Evolutionary conservation across 2,113 vertebrate species (phyloP).

Genomic region (Petrocephalus microphthalmus): DNA sequence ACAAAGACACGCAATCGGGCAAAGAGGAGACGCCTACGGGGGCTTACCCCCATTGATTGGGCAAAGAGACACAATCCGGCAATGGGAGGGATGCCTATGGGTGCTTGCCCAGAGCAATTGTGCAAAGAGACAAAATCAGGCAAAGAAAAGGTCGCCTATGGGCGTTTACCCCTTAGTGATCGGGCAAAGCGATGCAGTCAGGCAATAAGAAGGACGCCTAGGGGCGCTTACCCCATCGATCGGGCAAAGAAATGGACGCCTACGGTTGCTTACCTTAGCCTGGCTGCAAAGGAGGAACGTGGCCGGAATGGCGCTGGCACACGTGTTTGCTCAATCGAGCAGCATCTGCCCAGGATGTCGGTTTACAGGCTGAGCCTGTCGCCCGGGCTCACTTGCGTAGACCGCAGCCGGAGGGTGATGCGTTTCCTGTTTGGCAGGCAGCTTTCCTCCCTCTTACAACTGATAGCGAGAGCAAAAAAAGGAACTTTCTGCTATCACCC

Average conservation of each 20-base stretch:
- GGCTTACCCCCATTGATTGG: neutral
- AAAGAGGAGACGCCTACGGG: neutral
- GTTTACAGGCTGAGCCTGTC: neutral
- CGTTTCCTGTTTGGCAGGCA: slow-evolving; percentile 4
- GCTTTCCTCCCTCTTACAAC: neutral
- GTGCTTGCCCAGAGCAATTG: neutral
- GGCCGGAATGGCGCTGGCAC: neutral
- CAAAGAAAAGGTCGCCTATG: neutral
- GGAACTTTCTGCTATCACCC: neutral
- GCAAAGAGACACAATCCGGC: neutral
- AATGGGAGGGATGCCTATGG: neutral
- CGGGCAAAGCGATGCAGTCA: neutral
- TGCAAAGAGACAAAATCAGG: neutral
- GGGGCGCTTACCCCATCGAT: neutral
- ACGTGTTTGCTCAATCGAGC: neutral
- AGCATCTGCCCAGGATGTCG: slow-evolving; percentile 1
- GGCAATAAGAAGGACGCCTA: neutral
- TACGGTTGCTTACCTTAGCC: neutral
- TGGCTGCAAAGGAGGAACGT: neutral
- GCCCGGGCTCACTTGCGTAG: neutral
- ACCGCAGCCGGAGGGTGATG: neutral
- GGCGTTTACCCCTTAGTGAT: neutral
- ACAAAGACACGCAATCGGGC: neutral
- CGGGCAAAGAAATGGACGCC: neutral
- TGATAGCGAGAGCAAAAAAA: neutral